phyloP scores from a whole-genome alignment of 1,140 invertebrate genomes.

The Eupristina koningsbergeri region DNA sequence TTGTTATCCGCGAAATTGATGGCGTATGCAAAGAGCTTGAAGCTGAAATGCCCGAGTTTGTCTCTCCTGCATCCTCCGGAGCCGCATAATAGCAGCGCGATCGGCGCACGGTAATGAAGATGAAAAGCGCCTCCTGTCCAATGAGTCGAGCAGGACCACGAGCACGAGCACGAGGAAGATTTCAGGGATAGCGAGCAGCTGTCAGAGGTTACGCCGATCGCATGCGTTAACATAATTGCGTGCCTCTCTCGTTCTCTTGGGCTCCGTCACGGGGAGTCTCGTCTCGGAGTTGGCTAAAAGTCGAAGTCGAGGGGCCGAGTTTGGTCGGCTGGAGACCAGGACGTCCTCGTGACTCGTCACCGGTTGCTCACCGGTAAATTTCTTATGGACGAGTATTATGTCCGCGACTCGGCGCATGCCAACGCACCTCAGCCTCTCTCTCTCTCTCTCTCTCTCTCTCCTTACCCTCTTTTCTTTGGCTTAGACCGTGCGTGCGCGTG shows the following conservation, averaged over 20 bases:
- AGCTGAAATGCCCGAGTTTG: background rate
- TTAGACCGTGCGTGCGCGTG: background rate
- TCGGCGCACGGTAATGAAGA: constrained; percentile 27
- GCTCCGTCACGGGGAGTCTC: background rate
- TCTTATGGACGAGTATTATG: constrained; percentile 64
- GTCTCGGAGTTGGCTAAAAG: background rate
- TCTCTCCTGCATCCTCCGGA: background rate
- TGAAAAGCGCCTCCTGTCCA: constrained; percentile 15
- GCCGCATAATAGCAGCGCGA: constrained; percentile 17
- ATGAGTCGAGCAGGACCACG: background rate
- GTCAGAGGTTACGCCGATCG: constrained; percentile 66
- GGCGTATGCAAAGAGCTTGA: constrained; percentile 24
- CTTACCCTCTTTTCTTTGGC: constrained; percentile 51
- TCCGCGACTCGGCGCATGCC: constrained; percentile 62
- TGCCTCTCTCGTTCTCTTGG: constrained; percentile 51
- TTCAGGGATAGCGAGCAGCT: background rate
- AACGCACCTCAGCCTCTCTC: constrained; percentile 58
- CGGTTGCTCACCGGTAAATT: constrained; percentile 64
- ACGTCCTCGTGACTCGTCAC: constrained; percentile 39
- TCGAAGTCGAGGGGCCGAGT: background rate
- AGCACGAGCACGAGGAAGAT: background rate
- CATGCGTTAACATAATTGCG: constrained; percentile 68
- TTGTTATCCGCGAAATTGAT: constrained; percentile 52
- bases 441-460: constrained; percentile 53
- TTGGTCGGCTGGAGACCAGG: constrained; percentile 45